A percentile compares a stretch with the other conserved stretches of the same genome.
These are phyloP conservation scores for Acleris sparsana DNA, from an alignment of 2,888 invertebrate species.

Conservation along the genomic window DNA sequence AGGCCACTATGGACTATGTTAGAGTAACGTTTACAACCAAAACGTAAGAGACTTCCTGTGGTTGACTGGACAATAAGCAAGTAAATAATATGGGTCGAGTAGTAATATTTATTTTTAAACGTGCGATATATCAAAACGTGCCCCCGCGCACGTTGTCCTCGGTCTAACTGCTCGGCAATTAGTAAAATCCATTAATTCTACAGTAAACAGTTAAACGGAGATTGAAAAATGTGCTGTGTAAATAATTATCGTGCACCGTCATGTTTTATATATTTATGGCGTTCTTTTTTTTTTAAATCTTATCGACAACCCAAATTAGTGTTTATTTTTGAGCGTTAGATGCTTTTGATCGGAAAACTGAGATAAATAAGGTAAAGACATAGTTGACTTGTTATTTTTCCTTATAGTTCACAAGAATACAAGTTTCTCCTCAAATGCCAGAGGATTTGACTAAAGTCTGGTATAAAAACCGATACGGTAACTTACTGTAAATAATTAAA, in stretches of 20 bases:
- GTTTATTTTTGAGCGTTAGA: background rate
- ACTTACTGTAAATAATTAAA: too few species aligned
- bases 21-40: too few species aligned
- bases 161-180: constrained; percentile 24
- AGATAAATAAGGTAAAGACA: background rate
- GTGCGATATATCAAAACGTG: too few species aligned
- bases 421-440: too few species aligned
- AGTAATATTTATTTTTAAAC: too few species aligned
- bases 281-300: background rate
- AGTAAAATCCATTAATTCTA: constrained; percentile 7
- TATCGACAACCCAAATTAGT: background rate
- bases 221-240: constrained; percentile 16
- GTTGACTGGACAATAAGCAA: too few species aligned
- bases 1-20: too few species aligned
- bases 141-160: constrained; percentile 37
- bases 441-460: background rate
- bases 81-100: too few species aligned
- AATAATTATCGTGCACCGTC: constrained; percentile 9
- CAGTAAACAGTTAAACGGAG: constrained; percentile 13
- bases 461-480: background rate
- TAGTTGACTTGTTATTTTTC: background rate
- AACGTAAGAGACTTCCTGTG: too few species aligned
- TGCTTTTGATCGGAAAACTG: background rate
- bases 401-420: too few species aligned
- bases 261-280: constrained; percentile 6